phyloP scores from a whole-genome alignment of 2,888 invertebrate genomes.

The Lepidocyrtoides sp. region DNA sequence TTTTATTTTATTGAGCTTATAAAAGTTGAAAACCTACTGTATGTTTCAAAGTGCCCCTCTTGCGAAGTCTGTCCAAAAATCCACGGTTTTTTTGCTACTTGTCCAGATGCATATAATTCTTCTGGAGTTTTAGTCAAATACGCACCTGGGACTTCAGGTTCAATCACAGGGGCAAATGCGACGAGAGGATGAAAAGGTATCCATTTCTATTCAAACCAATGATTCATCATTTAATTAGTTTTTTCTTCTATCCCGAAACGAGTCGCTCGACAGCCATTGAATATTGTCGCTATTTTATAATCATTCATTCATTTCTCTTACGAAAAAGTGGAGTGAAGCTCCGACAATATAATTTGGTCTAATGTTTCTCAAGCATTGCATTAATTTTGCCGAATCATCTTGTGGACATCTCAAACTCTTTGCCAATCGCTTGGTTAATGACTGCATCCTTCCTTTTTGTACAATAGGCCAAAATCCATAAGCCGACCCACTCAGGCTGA shows the following conservation, averaged over 20 bases:
- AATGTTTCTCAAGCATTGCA: conserved; percentile 66
- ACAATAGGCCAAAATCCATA: conserved; percentile 80
- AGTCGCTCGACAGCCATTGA: too few species aligned
- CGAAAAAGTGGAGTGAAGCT: conserved; percentile 70
- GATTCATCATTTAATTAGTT: too few species aligned
- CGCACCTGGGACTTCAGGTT: conserved; percentile 69
- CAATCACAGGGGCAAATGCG: conserved; percentile 80
- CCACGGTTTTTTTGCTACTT: conserved; percentile 80
- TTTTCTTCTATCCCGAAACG: too few species aligned
- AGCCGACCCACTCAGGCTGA: conserved; percentile 80
- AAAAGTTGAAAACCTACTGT: too few species aligned
- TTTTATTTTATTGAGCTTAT: too few species aligned
- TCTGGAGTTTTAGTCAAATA: conserved; percentile 78
- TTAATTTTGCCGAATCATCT: conserved; percentile 22
- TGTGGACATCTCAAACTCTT: conserved; percentile 66
- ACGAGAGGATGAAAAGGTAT: conserved; percentile 80
- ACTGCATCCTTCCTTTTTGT: conserved; percentile 35
- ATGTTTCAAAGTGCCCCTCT: conserved; percentile 82
- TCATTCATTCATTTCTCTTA: conserved; percentile 47
- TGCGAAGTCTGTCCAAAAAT: conserved; percentile 80
- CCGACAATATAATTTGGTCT: conserved; percentile 69
- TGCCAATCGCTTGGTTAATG: conserved; percentile 68
- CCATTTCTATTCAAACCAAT: conserved; percentile 70
- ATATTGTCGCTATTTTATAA: too few species aligned
- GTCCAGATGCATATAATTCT: conserved; percentile 71